Evolutionary conservation across 2,797 vertebrate species (phyloP), one percentile per base, ranked within the genome.

Genomic region (Pseudocheirus occidentalis): DNA sequence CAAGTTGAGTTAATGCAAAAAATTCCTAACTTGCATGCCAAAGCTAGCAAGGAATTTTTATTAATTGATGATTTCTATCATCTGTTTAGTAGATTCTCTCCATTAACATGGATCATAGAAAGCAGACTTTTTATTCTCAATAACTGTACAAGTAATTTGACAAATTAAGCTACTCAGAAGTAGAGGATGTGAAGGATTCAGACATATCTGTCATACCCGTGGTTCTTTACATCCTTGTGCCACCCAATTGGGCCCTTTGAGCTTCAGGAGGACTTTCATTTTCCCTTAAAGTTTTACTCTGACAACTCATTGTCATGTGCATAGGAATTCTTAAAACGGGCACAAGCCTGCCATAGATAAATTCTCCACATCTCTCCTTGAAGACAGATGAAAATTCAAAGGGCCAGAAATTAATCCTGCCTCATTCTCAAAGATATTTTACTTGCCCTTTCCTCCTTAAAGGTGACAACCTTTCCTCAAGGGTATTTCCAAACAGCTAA

Each of bases 41-140:
- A 66, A 66, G 62, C 14, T 7, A 66, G n/a, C 57, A 56, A 27
- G 57, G 5, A 57, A 46, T 62, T 93, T 81, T 57, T 57, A 34
- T 91, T 40, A 21, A 55, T 18, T 16, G 7, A 40, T 55, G 57
- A 55, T 90, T 95, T 55, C 90, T 3, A 34, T 56, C 73, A 55
- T 55, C 46, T 89, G 18, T 14, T 7, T 46, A 92, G 90, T 29
- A 92, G 31, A 1, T n/a, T 73, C 52, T 46, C 53, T 50, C 18
- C 28, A 7, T 54, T 89, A 81, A 89, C 6, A 55, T 13, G 58
- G 56, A 56, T 94, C 93, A 16, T 14, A 89, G 89, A 54, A 91
- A 57, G 56, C 55, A 62, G 16, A 54, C 4, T 52, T 96, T 95
- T 81, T 54, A 95, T 94, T 91, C 66, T 46, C 52, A 24, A 40